phyloP scores from a whole-genome alignment of 2,888 invertebrate genomes.

The Drosophila bunnanda region DNA sequence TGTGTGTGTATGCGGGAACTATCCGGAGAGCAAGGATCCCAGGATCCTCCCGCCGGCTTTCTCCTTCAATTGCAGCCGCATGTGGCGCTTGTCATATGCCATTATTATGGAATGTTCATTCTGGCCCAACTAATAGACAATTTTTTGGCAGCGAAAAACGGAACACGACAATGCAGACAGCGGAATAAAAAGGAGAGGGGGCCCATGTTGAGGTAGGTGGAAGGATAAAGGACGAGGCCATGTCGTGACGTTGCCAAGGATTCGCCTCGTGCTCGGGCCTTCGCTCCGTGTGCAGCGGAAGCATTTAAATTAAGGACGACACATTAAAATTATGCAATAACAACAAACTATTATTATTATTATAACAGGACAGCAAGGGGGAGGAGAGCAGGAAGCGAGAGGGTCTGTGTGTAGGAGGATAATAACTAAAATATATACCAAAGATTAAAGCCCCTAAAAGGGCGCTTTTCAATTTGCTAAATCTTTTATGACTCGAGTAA shows the following conservation, averaged over 20 bases:
- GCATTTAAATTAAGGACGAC: constrained; percentile 82
- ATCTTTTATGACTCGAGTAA: constrained; percentile 23
- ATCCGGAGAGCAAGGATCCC: constrained; percentile 17
- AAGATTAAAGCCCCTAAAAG: constrained; percentile 48
- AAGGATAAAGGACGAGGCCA: constrained; percentile 54
- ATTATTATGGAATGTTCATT: constrained; percentile 77
- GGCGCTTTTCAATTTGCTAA: constrained; percentile 33
- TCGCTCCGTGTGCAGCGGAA: constrained; percentile 75
- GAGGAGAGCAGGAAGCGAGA: neutral
- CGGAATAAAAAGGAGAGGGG: neutral
- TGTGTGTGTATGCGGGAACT: too few relatives aligned
- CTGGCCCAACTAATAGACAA: constrained; percentile 80
- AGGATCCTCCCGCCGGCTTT: constrained; percentile 17
- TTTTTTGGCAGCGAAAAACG: constrained; percentile 78
- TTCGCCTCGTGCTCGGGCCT: constrained; percentile 47
- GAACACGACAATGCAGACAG: constrained; percentile 50
- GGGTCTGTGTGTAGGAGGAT: neutral
- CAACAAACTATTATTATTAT: constrained; percentile 70
- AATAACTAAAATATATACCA: constrained; percentile 41
- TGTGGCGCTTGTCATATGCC: constrained; percentile 80
- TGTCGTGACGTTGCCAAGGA: constrained; percentile 77
- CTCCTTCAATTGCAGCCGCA: constrained; percentile 65
- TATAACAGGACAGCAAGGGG: constrained; percentile 13
- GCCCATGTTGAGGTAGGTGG: constrained; percentile 32
- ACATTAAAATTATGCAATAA: constrained; percentile 82